Percentiles rank a stretch among this genome's conserved stretches.
Evolutionary conservation across 23 tunicate species (phyloP).

Genomic region (Styela plicata): DNA sequence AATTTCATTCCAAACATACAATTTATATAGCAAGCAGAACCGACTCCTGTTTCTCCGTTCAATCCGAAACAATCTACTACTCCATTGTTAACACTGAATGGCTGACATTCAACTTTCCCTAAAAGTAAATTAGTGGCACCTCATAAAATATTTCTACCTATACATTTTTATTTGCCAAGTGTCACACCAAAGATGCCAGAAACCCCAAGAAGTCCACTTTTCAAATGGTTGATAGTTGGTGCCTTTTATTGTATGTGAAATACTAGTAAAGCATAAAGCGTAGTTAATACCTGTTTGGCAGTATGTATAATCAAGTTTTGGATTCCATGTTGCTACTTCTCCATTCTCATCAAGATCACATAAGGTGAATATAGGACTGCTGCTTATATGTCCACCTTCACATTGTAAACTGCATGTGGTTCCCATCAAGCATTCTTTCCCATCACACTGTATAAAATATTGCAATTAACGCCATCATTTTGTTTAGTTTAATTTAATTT

Average conservation of each 20-base stretch:
- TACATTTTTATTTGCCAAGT: too few relatives aligned
- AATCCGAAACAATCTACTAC: not conserved
- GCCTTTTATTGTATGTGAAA: too few relatives aligned
- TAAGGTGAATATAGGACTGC: not conserved
- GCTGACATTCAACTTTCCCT: not conserved
- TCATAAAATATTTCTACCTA: too few relatives aligned
- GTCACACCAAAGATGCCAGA: too few relatives aligned
- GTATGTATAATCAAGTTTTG: not conserved
- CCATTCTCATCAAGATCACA: not conserved
- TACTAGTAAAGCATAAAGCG: too few relatives aligned
- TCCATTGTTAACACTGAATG: not conserved
- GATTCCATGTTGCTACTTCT: not conserved
- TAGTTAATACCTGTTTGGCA: not conserved
- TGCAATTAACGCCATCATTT: too few relatives aligned
- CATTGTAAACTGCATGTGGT: constrained; percentile 8
- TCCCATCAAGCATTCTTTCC: not conserved
- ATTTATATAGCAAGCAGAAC: not conserved
- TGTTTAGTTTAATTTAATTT: too few relatives aligned
- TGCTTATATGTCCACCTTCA: constrained; percentile 3
- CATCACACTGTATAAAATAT: not conserved
- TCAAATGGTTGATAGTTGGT: too few relatives aligned
- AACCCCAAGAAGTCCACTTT: too few relatives aligned
- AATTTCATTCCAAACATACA: not conserved
- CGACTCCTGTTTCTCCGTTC: not conserved
- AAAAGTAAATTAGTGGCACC: too few relatives aligned